Conservation (phyloP, 2,797 vertebrate genomes). For the Anguilla anguilla region DNA sequence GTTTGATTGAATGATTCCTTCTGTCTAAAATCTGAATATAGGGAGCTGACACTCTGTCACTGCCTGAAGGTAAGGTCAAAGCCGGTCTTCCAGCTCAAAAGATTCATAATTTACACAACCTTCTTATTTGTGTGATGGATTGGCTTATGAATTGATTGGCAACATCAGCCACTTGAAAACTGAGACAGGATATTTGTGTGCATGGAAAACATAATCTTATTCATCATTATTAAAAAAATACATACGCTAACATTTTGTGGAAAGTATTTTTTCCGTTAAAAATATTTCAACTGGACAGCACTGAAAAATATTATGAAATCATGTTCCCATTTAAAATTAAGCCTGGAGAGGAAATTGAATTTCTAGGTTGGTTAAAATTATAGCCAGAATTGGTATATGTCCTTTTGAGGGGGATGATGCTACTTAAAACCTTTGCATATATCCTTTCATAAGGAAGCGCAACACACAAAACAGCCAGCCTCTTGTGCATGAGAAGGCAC, state of each 20-base stretch:
- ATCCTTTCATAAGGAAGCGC: slow-evolving; percentile 71
- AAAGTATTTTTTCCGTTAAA: neutral
- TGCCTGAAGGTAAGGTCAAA: neutral
- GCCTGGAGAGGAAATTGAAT: slow-evolving; percentile 57
- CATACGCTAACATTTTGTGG: neutral
- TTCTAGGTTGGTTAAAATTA: slow-evolving; percentile 66
- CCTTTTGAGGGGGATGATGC: slow-evolving; percentile 76
- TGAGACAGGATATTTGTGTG: neutral
- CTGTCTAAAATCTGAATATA: neutral
- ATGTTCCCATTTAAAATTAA: neutral
- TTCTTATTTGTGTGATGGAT: neutral
- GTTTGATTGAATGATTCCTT: neutral
- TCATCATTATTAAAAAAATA: neutral
- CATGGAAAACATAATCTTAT: neutral
- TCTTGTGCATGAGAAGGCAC: slow-evolving; percentile 77
- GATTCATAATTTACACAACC: neutral
- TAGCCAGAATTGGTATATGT: slow-evolving; percentile 76
- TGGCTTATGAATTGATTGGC: neutral
- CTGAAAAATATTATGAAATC: neutral
- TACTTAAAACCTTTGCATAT: slow-evolving; percentile 73
- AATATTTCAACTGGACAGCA: neutral
- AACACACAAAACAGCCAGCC: slow-evolving; percentile 71
- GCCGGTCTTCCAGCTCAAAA: neutral
- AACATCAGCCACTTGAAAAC: neutral
- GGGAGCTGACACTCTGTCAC: neutral